Evolutionary conservation across 1,140 invertebrate species (phyloP), one percentile per base, ranked within the genome.

Genomic region (Trichoplusia ni): DNA sequence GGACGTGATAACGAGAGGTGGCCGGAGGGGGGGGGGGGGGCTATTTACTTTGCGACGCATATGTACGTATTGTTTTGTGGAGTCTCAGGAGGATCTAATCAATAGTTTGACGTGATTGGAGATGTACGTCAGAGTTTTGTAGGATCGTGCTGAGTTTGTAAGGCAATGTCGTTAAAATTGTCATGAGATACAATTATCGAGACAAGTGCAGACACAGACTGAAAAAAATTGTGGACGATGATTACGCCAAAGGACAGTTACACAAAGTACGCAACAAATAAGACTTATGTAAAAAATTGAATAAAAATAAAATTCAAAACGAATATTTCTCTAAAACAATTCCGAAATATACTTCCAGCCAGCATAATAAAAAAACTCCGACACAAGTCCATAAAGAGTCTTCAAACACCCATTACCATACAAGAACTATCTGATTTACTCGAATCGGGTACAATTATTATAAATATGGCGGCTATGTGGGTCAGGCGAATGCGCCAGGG

Each of bases 401-500:
- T 35, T 40, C 25, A 40, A 37, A 47, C 27, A 5, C 29, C 69
- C 64, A 78, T 79, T 81, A 77, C 69, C 75, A 79, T 81, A 74
- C 64, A 66, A 72, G 74, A 73, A 73, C 73, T 83, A 71, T 75
- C 69, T 75, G 77, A 84, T 86, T 85, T 85, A 79, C 75, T 87
- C 79, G 78, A 75, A 81, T 75, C 77, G 71, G 68, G 81, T 86
- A 84, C 88, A 90, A 89, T 89, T 90, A 89, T 89, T 87, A 90
- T 90, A 89, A 90, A 90, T 90, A 90, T 88, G 81, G 80, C 81
- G 70, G 71, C 81, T 69, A 89, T 89, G 79, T 89, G 84, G 89
- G 89, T 89, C 86, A 89, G 73, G 71, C 60, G 78, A 67, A 72
- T 71, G 70, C 64, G 74, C 61, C 13, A 14, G 18, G 38, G 47